Base-by-base conservation (phyloP, 2,113 vertebrate species). In the Stigmatopora argus region DNA sequence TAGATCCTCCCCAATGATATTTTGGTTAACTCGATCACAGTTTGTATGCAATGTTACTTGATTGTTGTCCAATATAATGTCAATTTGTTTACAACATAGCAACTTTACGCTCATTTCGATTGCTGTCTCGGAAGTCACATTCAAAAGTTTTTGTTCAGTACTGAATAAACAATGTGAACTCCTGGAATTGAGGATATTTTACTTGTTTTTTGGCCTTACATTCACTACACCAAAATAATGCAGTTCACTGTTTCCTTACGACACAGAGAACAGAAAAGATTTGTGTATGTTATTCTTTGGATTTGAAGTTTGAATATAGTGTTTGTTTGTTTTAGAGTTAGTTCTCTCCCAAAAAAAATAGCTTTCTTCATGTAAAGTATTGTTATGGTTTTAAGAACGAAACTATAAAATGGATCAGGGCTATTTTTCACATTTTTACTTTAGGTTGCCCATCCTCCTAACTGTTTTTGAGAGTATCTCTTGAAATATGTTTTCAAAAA, bases 101-200 rank as follows among this genome's bases (percentile, higher is more conserved):
- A 59, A 60, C 83, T 75, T 78, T 73, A 67, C 76, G 78, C 78
- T 75, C 31, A 65, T 78, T 81, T 83, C 45, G 75, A 66, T 79
- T 82, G 78, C 79, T 80, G 77, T 77, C 65, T 65, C 81, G 77
- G 79, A 86, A 75, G 67, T 84, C 73, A 70, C 72, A 74, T 81
- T 83, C 65, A 73, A 73, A 78, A 72, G 38, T 73, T 65, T 80
- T 80, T 74, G 71, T 86, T 83, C 81, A 75, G 82, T 75, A 84
- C 75, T 77, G 82, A 89, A 89, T 87, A 87, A 87, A 87, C 74
- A 87, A 87, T 87, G 87, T 89, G 87, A 89, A 87, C 65, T 80
- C 72, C 74, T 78, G 52, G 17, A 59, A 41, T 21, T 55, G 12
- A 67, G 62, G 62, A 14, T 57, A 23, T 21, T 48, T 48, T 48